Evolutionary conservation across 2,113 vertebrate species (phyloP), one percentile per base, ranked within the genome.

Genomic region (Meles meles): DNA sequence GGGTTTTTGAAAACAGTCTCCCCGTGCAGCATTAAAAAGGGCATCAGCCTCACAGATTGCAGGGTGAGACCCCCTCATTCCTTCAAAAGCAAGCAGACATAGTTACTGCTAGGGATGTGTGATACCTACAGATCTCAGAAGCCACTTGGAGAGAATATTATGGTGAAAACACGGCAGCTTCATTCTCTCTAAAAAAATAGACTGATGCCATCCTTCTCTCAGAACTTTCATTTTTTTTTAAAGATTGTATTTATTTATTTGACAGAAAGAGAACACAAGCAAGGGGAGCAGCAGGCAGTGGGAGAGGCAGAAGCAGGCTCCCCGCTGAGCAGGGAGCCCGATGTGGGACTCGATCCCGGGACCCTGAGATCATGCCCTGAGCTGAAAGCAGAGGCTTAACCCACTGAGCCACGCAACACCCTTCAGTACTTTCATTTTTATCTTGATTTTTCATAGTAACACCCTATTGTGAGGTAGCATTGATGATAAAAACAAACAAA

Each of bases 1-100:
- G 92, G n/a, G 14, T 31, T 15, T 52, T 89, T 74, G n/a, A 93
- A 37, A 76, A 94, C 5, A 89, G 47, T 83, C 76, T 21, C 23
- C 71, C 67, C 18, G 83, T 77, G 27, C 18, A 85, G 80, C 25
- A 97, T 39, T 79, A 69, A 15, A 65, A 96, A 96, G 47, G 0
- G 21, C 37, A 59, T 31, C 5, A n/a, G 25, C 90, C 42, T 84
- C 29, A 52, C 31, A 81, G 34, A 59, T 11, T 63, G 11, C 11
- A 71, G 0, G 8, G 47, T 37, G 49, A 84, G 71, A 37, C 17
- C 5, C 69, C 15, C 89, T 77, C 15, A 92, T 87, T 91, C 88
- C 63, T 93, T 71, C 25, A 90, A 96, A 98, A 63, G 95, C 44
- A 87, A 55, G 93, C 7, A 83, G 61, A 59, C 61, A 81, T 23